Evolutionary conservation across 2,888 invertebrate genomes (phyloP), one percentile per base, ranked within the genome.

Genomic region (Epiperipatus broadwayi): DNA sequence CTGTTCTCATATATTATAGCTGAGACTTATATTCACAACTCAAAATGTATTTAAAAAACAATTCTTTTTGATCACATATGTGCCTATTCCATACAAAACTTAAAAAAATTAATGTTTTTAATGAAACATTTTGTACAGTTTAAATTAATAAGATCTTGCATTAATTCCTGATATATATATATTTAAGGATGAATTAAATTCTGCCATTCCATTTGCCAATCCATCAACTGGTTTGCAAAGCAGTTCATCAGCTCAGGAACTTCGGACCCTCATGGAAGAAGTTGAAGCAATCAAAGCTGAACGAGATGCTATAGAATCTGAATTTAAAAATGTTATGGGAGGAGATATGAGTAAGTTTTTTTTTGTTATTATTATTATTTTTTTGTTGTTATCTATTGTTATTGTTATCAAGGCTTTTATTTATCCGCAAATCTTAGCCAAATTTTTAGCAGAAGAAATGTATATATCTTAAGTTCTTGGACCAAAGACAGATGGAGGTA

Each of bases 221-320:
- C 52, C 53, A 8, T 53, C 52, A 5, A 55, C 47, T 44, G 70
- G 47, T 61, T 67, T 44, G 65, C 67, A 43, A 62, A 51, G 50
- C 38, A 54, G 70, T 39, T 66, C 69, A 14, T 70, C 73, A 37
- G 76, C 75, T 2, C 58, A 63, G 35, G 66, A 69, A 43, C 68
- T 95, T 44, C 70, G 75, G 44, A 61, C 63, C 35, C 68, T 91
- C 41, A 80, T 89, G 81, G 72, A 76, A 52, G 68, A 75, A 46
- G 80, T 87, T 39, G 84, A 84, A 53, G 69, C 72, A 25, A 66
- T 87, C 33, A 85, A 84, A 64, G 76, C 76, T 3, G 85, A 87
- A 62, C 71, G 93, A 32, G 89, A 89, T 59, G 73, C 71, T 4
- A 71, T 89, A 47, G 91, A 93, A 65, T 73, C 72, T 2, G 81